Evolutionary conservation across 2,113 vertebrate species (phyloP).

Genomic region (Pampusana beccarii): DNA sequence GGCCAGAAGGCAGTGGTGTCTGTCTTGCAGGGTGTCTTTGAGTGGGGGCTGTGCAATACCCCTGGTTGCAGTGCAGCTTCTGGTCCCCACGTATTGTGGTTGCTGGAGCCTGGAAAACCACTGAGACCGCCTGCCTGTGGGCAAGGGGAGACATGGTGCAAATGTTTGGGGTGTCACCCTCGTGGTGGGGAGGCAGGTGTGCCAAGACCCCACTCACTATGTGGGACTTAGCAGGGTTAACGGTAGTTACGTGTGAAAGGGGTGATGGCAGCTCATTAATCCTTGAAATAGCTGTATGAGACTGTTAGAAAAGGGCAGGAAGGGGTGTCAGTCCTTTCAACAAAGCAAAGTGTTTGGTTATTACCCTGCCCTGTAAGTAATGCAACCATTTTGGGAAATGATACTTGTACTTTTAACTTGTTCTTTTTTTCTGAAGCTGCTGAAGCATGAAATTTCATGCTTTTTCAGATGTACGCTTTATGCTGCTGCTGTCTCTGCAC

Average conservation of each 20-base stretch:
- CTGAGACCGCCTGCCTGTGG: not conserved
- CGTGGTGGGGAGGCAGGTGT: rapidly evolving
- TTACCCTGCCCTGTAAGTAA: not conserved
- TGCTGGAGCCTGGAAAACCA: not conserved
- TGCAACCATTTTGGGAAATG: not conserved
- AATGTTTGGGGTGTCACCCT: not conserved
- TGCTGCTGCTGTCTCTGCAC: not conserved
- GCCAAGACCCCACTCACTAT: rapidly evolving
- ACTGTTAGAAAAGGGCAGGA: not conserved
- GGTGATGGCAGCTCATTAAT: not conserved
- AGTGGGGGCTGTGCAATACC: rapidly evolving
- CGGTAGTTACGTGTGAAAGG: not conserved
- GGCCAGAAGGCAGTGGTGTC: rapidly evolving
- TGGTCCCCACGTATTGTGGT: not conserved
- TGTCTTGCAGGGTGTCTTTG: not conserved
- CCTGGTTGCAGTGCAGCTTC: not conserved
- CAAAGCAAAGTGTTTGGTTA: not conserved
- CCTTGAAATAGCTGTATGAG: not conserved
- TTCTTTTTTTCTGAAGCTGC: not conserved
- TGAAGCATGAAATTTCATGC: not conserved
- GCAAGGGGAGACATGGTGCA: rapidly evolving
- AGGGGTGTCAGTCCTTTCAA: not conserved
- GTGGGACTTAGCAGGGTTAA: not conserved
- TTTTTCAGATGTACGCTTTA: not conserved
- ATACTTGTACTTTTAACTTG: not conserved